Base-by-base conservation (phyloP, 1,140 invertebrate species). In the Catajapyx aquilonaris region DNA sequence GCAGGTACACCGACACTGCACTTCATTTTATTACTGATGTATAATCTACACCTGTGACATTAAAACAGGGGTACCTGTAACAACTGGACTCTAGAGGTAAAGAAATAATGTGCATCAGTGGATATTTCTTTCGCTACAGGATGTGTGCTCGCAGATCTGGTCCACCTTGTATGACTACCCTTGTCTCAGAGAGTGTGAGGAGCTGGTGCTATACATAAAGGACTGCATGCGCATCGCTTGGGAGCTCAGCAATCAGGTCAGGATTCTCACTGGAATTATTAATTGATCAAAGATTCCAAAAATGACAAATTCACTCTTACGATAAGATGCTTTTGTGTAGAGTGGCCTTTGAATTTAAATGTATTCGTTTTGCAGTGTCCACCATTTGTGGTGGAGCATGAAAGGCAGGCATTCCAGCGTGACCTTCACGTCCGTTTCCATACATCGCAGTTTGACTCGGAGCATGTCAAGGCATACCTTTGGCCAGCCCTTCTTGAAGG, bases 141-240 rank as follows among this genome's bases (percentile, higher is more conserved):
- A 74, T 41, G 71, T 76, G 1, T 65, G 64, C 37, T 55, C 59
- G 35, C 70, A 73, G 46, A 64, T 76, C 30, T 73, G 69, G 60
- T 64, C 65, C 9, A 80, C 76, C 2, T 53, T 80, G 13, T 77
- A 74, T 48, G 77, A 80, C 52, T 81, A 79, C 51, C 76, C 76
- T 3, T 71, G 69, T 48, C 56, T 81, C 7, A 71, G 68, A 48
- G 50, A 53, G 9, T 77, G 72, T 47, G 45, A 59, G 15, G 69
- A 66, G 31, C 56, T 80, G 9, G 51, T 64, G 31, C 60, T 61
- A 28, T 81, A 77, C 48, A 65, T 76, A 4, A 48, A 60, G 31
- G 64, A 68, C 20, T 73, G 72, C 46, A 69, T 76, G 13, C 57
- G 63, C 22, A 46, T 77, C 5, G 69, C 74, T 1, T 80, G 76